These are phyloP conservation scores for Cataglyphis rosenhaueri DNA, from an alignment of 2,888 invertebrate species.

Conservation along the genomic window DNA sequence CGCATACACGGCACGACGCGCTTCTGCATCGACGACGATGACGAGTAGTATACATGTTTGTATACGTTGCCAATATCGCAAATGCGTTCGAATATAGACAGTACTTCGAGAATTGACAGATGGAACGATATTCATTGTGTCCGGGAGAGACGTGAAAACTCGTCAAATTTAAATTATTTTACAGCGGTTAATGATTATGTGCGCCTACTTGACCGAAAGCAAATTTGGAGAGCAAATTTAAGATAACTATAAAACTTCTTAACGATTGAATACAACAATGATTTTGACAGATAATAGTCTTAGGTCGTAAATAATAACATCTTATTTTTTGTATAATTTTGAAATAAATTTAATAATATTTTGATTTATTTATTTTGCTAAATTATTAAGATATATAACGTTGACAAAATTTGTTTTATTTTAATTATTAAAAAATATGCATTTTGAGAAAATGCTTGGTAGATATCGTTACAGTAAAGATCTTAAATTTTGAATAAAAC, in stretches of 20 bases:
- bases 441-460: neutral
- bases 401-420: neutral
- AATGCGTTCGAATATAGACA: neutral
- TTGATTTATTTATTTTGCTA: neutral
- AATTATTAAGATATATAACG: neutral
- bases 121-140: neutral
- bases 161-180: conserved; percentile 3
- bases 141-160: neutral
- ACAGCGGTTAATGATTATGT: neutral
- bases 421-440: neutral
- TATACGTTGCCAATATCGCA: conserved; percentile 9
- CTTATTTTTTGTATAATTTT: neutral
- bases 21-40: conserved; percentile 53
- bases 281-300: neutral
- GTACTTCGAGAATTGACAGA: neutral
- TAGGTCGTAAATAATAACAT: neutral
- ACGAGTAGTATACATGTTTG: neutral
- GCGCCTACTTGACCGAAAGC: neutral
- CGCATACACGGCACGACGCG: conserved; percentile 58
- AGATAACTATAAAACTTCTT: neutral
- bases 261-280: neutral
- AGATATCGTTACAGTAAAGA: neutral
- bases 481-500: conserved; percentile 3
- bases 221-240: neutral
- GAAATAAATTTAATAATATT: neutral